A percentile compares a stretch with the other conserved stretches of the same genome.
phyloP scores from a whole-genome alignment of 2,797 vertebrate genomes.

The Acanthurus lineatus region DNA sequence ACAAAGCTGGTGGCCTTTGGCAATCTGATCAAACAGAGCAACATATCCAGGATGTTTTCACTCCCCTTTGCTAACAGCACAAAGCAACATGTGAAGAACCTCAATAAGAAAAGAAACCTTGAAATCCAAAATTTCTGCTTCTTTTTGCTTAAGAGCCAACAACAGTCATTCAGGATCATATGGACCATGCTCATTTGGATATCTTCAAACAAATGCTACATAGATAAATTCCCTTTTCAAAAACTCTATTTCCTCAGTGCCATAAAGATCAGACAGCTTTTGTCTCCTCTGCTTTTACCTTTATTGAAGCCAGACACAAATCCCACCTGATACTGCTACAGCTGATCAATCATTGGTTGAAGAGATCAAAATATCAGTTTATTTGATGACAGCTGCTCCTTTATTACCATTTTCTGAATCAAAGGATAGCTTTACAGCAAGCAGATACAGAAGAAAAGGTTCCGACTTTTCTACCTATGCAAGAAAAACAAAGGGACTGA shows the following conservation, averaged over 20 bases:
- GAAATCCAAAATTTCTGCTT: constrained; percentile 48
- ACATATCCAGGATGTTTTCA: constrained; percentile 18
- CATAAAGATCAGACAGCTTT: neutral
- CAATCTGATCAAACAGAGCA: constrained; percentile 20
- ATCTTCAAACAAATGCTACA: neutral
- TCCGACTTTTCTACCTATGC: neutral
- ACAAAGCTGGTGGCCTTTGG: constrained; percentile 1
- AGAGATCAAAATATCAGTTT: constrained; percentile 62
- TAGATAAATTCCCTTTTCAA: neutral
- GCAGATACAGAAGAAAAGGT: neutral
- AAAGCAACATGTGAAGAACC: constrained; percentile 22
- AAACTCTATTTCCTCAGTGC: neutral
- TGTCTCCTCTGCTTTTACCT: neutral
- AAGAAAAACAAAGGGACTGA: neutral
- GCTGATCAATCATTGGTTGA: constrained; percentile 1
- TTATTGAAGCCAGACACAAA: neutral
- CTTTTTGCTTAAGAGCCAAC: neutral
- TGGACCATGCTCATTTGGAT: neutral
- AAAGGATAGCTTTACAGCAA: neutral
- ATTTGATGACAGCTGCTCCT: constrained; percentile 25
- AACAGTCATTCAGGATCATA: constrained; percentile 4
- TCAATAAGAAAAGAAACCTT: constrained; percentile 3
- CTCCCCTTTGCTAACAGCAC: neutral
- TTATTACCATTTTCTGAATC: neutral
- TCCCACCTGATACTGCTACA: constrained; percentile 46